Evolutionary conservation across 2,797 vertebrate species (phyloP), one percentile per base, ranked within the genome.

Genomic region (Paramormyrops hopkinsi): DNA sequence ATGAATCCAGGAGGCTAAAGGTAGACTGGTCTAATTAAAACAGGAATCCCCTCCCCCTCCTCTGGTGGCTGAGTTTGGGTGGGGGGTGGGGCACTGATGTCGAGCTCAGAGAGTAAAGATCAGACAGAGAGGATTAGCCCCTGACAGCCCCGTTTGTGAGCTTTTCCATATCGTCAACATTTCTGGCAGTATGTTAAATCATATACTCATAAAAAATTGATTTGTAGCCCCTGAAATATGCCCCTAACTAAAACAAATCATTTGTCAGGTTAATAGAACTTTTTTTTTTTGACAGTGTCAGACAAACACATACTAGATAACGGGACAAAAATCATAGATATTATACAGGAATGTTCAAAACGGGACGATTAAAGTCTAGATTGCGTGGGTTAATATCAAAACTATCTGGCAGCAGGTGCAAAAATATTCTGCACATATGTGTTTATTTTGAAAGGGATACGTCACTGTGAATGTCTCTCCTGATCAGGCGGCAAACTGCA

Each of bases 21-120:
- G 90, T 91, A 88, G 62, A 37, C 41, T 56, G 53, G 65, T 22
- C 62, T 90, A 88, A 88, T 90, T 86, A 89, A 91, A 91, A 82
- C 82, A 85, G 51, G 19, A 62, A 17, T 86, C 54, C 17, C 83
- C 25, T 37, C 12, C 11, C 79, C 22, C n/a, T 3, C 2, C 6
- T 3, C 25, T 29, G 69, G 25, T 73, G 86, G 14, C 22, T 41
- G 88, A 8, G 82, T 84, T 84, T 4, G 19, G 44, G 2, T 84
- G 37, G 29, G 53, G 25, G 11, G 44, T 56, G 82, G 84, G 54
- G 33, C 33, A 53, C 37, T 76, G 33, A 76, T 41, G 37, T 62
- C 7, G 76, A 17, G 17, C 76, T 50, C 50, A 33, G 25, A 51
- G 84, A 82, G 51, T 14, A 48, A 50, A 46, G 29, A 69, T 37